Evolutionary conservation across 2,113 vertebrate species (phyloP).

Genomic region (Protomyctophum bolini): DNA sequence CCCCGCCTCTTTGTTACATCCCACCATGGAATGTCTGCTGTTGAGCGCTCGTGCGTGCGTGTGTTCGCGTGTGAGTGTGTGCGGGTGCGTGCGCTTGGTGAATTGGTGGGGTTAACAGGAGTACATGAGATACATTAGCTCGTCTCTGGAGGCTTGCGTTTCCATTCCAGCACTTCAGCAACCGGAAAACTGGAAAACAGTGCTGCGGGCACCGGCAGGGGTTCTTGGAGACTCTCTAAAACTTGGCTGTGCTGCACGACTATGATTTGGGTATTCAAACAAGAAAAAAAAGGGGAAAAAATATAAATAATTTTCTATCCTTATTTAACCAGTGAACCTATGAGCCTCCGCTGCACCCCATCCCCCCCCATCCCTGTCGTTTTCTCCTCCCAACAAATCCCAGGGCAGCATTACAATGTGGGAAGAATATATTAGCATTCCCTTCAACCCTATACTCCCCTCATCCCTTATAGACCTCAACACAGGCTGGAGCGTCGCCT

Average conservation of each 20-base stretch:
- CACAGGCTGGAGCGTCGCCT: too few relatives aligned
- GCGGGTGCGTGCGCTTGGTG: not conserved
- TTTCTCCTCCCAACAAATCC: conserved; percentile 32
- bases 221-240: conserved; percentile 36
- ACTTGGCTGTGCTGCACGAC: conserved; percentile 1
- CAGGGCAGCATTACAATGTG: conserved; percentile 28
- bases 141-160: conserved; percentile 21
- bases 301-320: too few relatives aligned
- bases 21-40: not conserved
- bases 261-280: too few relatives aligned
- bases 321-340: too few relatives aligned
- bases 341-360: conserved; percentile 24
- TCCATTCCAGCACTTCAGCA: conserved; percentile 18
- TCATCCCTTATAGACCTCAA: conserved; percentile 1
- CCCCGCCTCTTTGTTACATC: not conserved
- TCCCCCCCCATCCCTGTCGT: not conserved
- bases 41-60: not conserved
- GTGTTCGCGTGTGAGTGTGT: not conserved
- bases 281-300: too few relatives aligned
- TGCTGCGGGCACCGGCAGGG: conserved; percentile 15
- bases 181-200: conserved; percentile 11
- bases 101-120: conserved; percentile 12
- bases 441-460: conserved; percentile 13
- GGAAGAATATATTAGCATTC: conserved; percentile 27
- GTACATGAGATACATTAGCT: conserved; percentile 10